A percentile compares a stretch with the other conserved stretches of the same genome.
Evolutionary conservation across 2,888 invertebrate species (phyloP).

Genomic region (Catocala sponsa): DNA sequence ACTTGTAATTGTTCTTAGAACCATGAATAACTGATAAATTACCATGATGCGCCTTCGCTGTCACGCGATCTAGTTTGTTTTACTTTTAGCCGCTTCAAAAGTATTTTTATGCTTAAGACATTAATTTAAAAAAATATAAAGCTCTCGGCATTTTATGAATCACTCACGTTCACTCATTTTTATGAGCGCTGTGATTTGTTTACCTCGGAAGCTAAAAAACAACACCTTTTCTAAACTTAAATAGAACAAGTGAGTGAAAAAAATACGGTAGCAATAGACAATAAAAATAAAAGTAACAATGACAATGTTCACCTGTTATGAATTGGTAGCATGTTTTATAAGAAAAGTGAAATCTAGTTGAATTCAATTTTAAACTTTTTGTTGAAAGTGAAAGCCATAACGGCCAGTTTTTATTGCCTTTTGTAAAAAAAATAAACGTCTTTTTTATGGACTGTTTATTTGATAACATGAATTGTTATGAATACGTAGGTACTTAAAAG

Average conservation of each 20-base stretch:
- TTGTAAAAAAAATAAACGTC: constrained; percentile 42
- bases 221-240: constrained; percentile 29
- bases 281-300: constrained; percentile 53
- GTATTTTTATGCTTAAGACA: neutral
- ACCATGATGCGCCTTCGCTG: neutral
- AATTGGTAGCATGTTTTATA: constrained; percentile 63
- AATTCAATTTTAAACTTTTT: constrained; percentile 63
- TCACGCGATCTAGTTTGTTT: neutral
- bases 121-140: constrained; percentile 8
- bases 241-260: constrained; percentile 41
- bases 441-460: constrained; percentile 42
- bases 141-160: constrained; percentile 6
- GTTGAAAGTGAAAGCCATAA: constrained; percentile 76
- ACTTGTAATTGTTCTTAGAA: too few relatives aligned
- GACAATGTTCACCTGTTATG: constrained; percentile 63
- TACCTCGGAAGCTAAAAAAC: constrained; percentile 38
- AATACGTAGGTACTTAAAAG: constrained; percentile 6
- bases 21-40: neutral
- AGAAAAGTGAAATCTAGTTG: constrained; percentile 70
- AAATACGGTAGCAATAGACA: constrained; percentile 55
- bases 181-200: constrained; percentile 26
- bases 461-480: constrained; percentile 21
- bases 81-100: neutral
- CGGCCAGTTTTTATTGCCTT: constrained; percentile 44
- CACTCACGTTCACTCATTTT: constrained; percentile 11